Percentiles rank a stretch among this genome's conserved stretches.
phyloP scores from a whole-genome alignment of 2,888 invertebrate genomes.

The Lasius platythorax region DNA sequence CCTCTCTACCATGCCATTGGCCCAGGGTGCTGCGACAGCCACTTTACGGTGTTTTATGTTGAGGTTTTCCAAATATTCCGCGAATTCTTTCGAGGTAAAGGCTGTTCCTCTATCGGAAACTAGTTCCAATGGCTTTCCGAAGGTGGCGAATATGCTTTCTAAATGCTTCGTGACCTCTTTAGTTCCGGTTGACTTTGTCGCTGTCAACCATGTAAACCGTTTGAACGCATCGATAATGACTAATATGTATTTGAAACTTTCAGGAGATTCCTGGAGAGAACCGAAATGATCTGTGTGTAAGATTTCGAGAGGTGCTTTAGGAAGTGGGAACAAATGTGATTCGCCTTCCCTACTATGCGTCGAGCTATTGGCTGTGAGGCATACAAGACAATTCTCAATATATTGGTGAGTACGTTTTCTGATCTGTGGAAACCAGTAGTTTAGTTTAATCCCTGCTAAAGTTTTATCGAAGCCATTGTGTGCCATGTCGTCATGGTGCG shows the following conservation, averaged over 20 bases:
- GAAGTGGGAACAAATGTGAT: not conserved
- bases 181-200: not conserved
- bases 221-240: not conserved
- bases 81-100: no score
- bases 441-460: not conserved
- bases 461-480: conserved; percentile 21
- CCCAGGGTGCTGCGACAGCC: no score
- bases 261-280: not conserved
- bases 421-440: conserved; percentile 14
- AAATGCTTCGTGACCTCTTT: no score
- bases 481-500: not conserved
- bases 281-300: conserved; percentile 15
- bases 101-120: no score
- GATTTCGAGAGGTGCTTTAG: not conserved
- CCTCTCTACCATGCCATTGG: no score
- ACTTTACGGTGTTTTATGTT: no score
- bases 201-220: conserved; percentile 2
- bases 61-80: no score
- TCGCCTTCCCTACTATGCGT: not conserved
- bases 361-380: not conserved
- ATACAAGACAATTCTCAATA: conserved; percentile 13
- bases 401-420: not conserved
- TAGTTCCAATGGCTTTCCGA: no score
- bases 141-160: no score
- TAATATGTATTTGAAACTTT: not conserved